Evolutionary conservation across 2,888 invertebrate genomes (phyloP), one percentile per base, ranked within the genome.

Genomic region (Oligia strigilis): DNA sequence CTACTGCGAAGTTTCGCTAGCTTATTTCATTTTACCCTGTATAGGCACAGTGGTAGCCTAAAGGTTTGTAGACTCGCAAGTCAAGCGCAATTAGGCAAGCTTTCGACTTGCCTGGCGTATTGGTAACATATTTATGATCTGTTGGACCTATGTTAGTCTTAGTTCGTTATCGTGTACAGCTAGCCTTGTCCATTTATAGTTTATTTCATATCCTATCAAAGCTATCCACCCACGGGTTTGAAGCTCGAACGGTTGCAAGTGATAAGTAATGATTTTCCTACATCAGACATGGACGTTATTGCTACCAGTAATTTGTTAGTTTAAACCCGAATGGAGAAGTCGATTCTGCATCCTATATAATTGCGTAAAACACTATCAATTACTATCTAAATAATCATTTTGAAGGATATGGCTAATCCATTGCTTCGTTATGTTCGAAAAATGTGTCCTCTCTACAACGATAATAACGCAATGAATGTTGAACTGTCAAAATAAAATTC

Each of bases 101-200:
- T 76, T 66, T 83, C 77, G 77, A 83, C 40, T 74, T 29, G 71
- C 36, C 69, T 79, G 72, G 79, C 75, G 70, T 80, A 83, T 87
- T 77, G 67, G 67, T 74, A 78, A 78, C 74, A 83, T 78, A 49
- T 84, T 86, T 84, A 80, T 64, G 83, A 86, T 80, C 84, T 69
- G 84, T 78, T 69, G 43, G 67, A 72, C 66, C 71, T 72, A 69
- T 83, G 72, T 82, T 64, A 40, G 52, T 75, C 65, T 70, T 67
- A 73, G 77, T 77, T 86, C 85, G 88, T 87, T 88, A 85, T 55
- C 74, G 71, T 49, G 58, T 73, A 84, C 69, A 72, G 58, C 55
- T 49, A 65, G 46, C 75, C 58, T 80, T 70, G 46, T 46, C 49
- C 58, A 70, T 80, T 80, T 70, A 70, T 65, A 43, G 81, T 75